Evolutionary conservation across 1,140 invertebrate species (phyloP).

Genomic region (Phymastichus coffea): DNA sequence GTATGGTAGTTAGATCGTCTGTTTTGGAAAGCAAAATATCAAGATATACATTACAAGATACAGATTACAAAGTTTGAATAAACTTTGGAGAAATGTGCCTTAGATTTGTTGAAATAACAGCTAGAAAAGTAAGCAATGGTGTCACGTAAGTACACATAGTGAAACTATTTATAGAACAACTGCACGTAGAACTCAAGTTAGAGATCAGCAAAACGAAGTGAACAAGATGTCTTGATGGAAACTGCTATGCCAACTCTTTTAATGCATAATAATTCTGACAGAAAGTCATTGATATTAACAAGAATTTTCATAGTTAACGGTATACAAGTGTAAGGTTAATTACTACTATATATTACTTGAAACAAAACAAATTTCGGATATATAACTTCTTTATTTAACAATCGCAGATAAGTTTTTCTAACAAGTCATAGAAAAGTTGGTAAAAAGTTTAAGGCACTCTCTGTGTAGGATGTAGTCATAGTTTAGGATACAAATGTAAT

Average conservation of each 20-base stretch:
- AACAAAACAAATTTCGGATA: neutral
- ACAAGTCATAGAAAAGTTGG: neutral
- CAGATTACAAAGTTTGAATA: neutral
- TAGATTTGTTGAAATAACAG: neutral
- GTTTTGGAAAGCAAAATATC: no score
- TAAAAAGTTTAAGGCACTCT: constrained; percentile 1
- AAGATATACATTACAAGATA: no score
- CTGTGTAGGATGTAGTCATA: neutral
- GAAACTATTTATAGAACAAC: neutral
- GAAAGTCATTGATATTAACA: no score
- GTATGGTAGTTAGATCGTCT: no score
- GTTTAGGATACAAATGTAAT: neutral
- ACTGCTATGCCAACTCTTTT: no score
- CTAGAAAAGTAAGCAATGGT: neutral
- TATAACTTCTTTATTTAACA: constrained; percentile 1
- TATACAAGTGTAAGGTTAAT: no score
- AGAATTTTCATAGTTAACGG: no score
- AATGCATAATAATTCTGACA: no score
- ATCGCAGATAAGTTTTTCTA: neutral
- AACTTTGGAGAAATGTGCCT: neutral
- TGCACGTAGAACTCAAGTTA: neutral
- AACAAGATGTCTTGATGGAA: no score
- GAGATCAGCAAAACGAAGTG: no score
- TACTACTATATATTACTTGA: no score
- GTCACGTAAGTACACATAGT: neutral